Evolutionary conservation across 64 coral and sea anemone genomes (phyloP).

Genomic region (Orbicella faveolata): DNA sequence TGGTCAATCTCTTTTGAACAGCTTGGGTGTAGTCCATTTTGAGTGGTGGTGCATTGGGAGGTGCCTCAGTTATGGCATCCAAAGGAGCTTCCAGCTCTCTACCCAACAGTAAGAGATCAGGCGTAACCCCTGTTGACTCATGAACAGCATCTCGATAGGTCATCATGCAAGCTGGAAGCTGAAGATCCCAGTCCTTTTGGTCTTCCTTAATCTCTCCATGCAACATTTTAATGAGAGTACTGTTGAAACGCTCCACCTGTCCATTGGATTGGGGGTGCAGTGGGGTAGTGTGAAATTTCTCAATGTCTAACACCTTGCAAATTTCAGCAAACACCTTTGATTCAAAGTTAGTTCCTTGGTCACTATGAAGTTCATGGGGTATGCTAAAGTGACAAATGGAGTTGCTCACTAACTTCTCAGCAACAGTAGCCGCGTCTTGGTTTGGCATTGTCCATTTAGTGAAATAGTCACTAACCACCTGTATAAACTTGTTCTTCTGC

Average conservation of each 20-base stretch:
- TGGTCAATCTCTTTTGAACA: constrained; percentile 21
- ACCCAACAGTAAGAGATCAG: constrained; percentile 38
- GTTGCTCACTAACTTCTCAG: constrained; percentile 23
- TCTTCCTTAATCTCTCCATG: background rate
- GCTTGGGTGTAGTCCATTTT: constrained; percentile 20
- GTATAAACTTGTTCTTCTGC: constrained; percentile 32
- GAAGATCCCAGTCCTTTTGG: background rate
- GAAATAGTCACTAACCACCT: constrained; percentile 50
- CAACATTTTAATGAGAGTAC: constrained; percentile 23
- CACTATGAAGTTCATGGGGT: constrained; percentile 40
- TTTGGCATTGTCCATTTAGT: constrained; percentile 57
- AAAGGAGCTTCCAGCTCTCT: constrained; percentile 38
- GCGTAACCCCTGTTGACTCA: background rate
- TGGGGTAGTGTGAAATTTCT: constrained; percentile 33
- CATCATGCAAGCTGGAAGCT: constrained; percentile 34
- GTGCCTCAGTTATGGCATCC: constrained; percentile 22
- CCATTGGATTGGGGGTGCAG: constrained; percentile 31
- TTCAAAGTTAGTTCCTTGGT: constrained; percentile 60
- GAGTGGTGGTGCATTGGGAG: constrained; percentile 22
- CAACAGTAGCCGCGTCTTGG: constrained; percentile 34
- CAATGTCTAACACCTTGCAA: constrained; percentile 34
- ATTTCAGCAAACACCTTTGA: constrained; percentile 45
- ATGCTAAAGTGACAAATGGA: constrained; percentile 43
- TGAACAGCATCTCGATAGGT: constrained; percentile 40
- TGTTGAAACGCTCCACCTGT: constrained; percentile 44